Evolutionary conservation across 2,888 invertebrate genomes (phyloP).

Genomic region (Tiliacea aurago): DNA sequence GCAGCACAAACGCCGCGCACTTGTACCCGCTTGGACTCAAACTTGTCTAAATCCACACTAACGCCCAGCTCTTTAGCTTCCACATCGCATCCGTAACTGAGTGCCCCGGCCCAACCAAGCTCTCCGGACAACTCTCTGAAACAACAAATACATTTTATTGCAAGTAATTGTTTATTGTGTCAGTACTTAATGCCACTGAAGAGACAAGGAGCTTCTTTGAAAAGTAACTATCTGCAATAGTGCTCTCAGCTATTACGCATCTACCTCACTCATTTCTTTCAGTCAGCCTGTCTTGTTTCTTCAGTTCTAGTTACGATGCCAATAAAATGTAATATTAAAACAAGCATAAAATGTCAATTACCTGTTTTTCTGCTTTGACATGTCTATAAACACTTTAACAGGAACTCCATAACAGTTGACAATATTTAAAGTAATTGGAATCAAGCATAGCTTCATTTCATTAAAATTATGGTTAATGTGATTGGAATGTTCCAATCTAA

Average conservation of each 20-base stretch:
- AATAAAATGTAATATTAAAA: constrained; percentile 12
- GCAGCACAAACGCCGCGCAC: constrained; percentile 91
- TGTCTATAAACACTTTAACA: constrained; percentile 91
- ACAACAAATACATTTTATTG: constrained; percentile 38
- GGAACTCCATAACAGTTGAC: constrained; percentile 92
- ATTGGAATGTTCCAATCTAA: constrained; percentile 90
- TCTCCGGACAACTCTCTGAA: constrained; percentile 80
- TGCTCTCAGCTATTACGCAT: neutral
- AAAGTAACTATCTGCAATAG: neutral
- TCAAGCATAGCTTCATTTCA: constrained; percentile 91
- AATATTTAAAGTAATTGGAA: constrained; percentile 92
- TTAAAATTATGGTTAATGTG: constrained; percentile 92
- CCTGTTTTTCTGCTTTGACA: constrained; percentile 91
- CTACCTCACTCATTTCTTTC: neutral
- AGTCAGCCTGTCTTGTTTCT: neutral
- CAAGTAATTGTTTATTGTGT: neutral
- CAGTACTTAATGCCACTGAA: neutral
- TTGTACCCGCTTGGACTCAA: constrained; percentile 88
- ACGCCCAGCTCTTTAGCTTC: constrained; percentile 82
- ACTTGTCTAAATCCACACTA: constrained; percentile 86
- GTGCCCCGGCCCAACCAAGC: constrained; percentile 87
- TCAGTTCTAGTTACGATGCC: neutral
- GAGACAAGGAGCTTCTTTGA: neutral
- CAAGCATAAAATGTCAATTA: constrained; percentile 69
- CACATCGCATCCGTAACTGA: constrained; percentile 82